phyloP scores from a whole-genome alignment of 2,797 vertebrate species.

The Prunella strophiata region DNA sequence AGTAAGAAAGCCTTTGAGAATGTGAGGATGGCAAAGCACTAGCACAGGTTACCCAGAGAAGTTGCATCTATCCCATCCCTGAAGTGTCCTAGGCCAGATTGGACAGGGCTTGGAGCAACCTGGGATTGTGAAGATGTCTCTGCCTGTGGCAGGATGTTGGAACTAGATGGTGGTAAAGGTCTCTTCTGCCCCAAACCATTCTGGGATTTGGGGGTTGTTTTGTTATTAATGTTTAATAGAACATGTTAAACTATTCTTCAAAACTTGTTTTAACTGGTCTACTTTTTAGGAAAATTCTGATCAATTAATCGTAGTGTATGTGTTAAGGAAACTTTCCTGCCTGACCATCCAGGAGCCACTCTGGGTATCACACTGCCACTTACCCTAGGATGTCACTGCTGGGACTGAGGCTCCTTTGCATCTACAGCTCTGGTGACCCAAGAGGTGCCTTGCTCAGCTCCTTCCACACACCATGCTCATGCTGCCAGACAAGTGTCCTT shows the following conservation, averaged over 20 bases:
- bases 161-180: background rate
- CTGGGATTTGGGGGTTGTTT: background rate
- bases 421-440: background rate
- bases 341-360: background rate
- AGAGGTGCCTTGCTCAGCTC: background rate
- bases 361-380: background rate
- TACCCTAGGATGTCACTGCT: no score
- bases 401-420: background rate
- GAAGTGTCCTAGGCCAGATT: background rate
- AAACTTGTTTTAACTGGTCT: background rate
- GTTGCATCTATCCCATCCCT: background rate
- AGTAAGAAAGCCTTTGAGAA: background rate
- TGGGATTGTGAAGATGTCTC: no score
- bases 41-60: background rate
- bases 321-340: background rate
- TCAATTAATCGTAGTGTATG: fast-evolving
- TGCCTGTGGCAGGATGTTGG: background rate
- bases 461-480: background rate
- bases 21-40: background rate
- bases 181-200: background rate
- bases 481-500: background rate
- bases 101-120: background rate
- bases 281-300: fast-evolving
- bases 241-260: background rate
- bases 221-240: fast-evolving